Conservation (phyloP, 2,113 vertebrate genomes). For the Saimiri boliviensis region DNA sequence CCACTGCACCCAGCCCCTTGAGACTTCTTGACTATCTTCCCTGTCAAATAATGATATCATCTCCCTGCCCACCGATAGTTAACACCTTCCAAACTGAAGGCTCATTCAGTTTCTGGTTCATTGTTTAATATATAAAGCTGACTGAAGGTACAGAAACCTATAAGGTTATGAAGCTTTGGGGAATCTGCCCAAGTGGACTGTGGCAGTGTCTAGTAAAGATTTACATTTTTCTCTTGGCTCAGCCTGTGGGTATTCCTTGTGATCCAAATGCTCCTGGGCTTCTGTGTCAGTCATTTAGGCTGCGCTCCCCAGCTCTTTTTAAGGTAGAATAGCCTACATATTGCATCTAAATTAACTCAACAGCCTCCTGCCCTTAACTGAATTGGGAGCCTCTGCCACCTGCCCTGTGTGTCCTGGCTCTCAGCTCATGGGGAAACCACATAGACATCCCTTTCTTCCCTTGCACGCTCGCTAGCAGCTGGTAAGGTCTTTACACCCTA, state of each 20-base stretch:
- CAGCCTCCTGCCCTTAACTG: constrained; percentile 65
- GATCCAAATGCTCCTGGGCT: neutral
- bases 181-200: neutral
- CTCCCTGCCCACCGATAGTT: neutral
- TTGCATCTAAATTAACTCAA: neutral
- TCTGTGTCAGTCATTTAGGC: neutral
- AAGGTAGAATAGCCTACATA: neutral
- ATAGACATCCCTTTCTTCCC: constrained; percentile 30
- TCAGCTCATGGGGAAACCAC: constrained; percentile 3
- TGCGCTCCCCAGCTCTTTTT: neutral
- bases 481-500: constrained; percentile 62
- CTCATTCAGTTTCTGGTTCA: neutral
- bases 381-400: constrained; percentile 45
- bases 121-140: neutral
- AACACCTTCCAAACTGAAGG: neutral
- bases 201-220: neutral
- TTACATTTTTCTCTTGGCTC: neutral
- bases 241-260: neutral
- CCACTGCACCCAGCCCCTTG: neutral
- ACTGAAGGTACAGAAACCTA: neutral
- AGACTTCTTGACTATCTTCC: neutral
- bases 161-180: neutral
- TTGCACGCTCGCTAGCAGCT: constrained; percentile 71
- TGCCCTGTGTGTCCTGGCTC: neutral
- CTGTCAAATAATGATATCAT: neutral